Base-by-base conservation (phyloP, 2,113 vertebrate species). In the Corydoras maculifer region DNA sequence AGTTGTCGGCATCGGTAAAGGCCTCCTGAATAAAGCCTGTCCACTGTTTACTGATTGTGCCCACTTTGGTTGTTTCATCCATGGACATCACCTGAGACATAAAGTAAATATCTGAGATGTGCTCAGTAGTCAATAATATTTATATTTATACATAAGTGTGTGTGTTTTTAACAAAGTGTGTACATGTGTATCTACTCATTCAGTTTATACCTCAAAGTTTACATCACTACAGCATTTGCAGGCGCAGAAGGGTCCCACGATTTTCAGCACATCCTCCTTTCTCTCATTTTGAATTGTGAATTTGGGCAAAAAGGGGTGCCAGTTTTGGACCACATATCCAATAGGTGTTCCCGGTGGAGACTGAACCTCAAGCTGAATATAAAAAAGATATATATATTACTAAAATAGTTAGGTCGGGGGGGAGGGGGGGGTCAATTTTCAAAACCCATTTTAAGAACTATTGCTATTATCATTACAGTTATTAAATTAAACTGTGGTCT, bases 251-350 rank as follows among this genome's bases (percentile, higher is more conserved):
- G 92, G 92, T 2, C 92, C 92, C 25, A 0, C 3, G 31, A 95
- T 84, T 86, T 86, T 93, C 29, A 95, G 76, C 8, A 92, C 48
- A 18, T 87, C 84, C 3, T 58, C 78, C 70, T n/a, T 83, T 50
- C 53, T 82, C 63, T 90, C 90, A 73, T 95, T 86, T 25, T 91
- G 89, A 76, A 95, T 75, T 9, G 87, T 88, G 54, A 93, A 93
- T 69, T 86, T 92, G 0, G 92, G 92, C 32, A 93, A 60, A 62
- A 73, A 91, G 0, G 82, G 75, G 63, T 94, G 85, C 91, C 94
- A 95, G 25, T 72, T 80, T 80, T 95, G 92, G 65, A 78, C 61
- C 68, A 95, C 75, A 0, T 91, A 94, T 14, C 93, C 93, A 31
- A 93, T 50, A 0, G 87, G 84, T 5, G 69, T 82, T 50, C 92